These are phyloP conservation scores for Gallinago paraguaiae DNA, from an alignment of 2,113 vertebrate genomes.

Conservation along the genomic window DNA sequence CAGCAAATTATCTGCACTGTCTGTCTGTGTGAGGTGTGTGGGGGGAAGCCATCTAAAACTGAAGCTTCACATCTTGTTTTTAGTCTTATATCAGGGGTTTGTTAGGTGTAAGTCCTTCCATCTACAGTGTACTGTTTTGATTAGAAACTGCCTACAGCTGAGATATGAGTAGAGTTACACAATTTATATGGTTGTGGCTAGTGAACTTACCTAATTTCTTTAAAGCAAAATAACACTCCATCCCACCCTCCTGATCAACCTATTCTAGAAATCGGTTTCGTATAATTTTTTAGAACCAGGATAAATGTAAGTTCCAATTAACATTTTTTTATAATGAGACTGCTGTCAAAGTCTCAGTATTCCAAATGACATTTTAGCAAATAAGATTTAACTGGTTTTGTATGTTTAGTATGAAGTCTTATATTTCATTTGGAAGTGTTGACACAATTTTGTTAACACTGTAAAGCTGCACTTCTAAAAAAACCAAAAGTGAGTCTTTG, in stretches of 20 bases:
- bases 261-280: background rate
- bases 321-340: background rate
- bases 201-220: background rate
- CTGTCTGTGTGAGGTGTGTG: background rate
- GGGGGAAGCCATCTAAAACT: background rate
- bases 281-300: background rate
- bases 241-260: accelerated
- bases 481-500: background rate
- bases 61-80: background rate
- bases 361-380: background rate
- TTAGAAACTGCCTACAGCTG: background rate
- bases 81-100: background rate
- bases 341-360: background rate
- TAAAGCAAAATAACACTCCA: background rate
- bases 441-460: background rate
- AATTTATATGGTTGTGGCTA: background rate
- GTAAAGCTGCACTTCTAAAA: background rate
- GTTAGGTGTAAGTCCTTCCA: background rate
- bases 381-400: background rate
- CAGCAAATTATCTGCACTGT: background rate
- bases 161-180: background rate
- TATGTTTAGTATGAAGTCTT: background rate
- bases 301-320: background rate
- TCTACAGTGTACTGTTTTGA: background rate
- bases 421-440: background rate